Percentiles rank a stretch among this genome's conserved stretches.
Evolutionary conservation across 2,888 invertebrate species (phyloP).

Genomic region (Argynnis bischoffii): DNA sequence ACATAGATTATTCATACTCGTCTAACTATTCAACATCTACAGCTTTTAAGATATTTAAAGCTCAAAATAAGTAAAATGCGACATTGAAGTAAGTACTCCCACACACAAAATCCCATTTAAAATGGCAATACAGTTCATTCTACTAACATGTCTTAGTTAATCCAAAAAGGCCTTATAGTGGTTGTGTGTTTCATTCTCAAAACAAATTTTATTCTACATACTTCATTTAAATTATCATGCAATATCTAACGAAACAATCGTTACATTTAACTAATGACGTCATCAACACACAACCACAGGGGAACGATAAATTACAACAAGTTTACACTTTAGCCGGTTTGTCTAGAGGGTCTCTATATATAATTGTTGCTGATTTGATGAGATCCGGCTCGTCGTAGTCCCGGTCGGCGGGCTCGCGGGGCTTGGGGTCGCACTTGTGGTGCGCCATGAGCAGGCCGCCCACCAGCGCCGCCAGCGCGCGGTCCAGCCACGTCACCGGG

Average conservation of each 20-base stretch:
- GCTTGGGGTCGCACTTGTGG: slow-evolving; percentile 68
- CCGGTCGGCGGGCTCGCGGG: slow-evolving; percentile 37
- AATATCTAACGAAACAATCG: too few relatives aligned
- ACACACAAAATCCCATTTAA: background rate
- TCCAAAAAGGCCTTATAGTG: slow-evolving; percentile 1
- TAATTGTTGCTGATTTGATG: slow-evolving; percentile 69
- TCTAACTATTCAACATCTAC: background rate
- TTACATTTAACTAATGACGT: too few relatives aligned
- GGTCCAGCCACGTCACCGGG: slow-evolving; percentile 96
- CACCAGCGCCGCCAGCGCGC: slow-evolving; percentile 91
- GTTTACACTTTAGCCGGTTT: slow-evolving; percentile 43
- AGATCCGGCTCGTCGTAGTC: slow-evolving; percentile 69
- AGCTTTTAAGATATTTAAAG: slow-evolving; percentile 8
- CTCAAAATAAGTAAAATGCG: too few relatives aligned
- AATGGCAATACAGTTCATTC: too few relatives aligned
- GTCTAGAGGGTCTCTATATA: slow-evolving; percentile 69
- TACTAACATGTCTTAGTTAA: too few relatives aligned
- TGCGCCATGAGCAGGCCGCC: slow-evolving; percentile 87
- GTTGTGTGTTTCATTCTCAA: too few relatives aligned
- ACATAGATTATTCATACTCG: background rate
- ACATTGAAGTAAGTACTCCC: background rate
- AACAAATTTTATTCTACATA: too few relatives aligned
- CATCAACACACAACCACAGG: background rate
- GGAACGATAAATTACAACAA: background rate
- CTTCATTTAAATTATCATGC: too few relatives aligned